A percentile compares a stretch with the other conserved stretches of the same genome.
These are phyloP conservation scores for Craseonycteris thonglongyai DNA, from an alignment of 2,113 vertebrate genomes.

Conservation along the genomic window DNA sequence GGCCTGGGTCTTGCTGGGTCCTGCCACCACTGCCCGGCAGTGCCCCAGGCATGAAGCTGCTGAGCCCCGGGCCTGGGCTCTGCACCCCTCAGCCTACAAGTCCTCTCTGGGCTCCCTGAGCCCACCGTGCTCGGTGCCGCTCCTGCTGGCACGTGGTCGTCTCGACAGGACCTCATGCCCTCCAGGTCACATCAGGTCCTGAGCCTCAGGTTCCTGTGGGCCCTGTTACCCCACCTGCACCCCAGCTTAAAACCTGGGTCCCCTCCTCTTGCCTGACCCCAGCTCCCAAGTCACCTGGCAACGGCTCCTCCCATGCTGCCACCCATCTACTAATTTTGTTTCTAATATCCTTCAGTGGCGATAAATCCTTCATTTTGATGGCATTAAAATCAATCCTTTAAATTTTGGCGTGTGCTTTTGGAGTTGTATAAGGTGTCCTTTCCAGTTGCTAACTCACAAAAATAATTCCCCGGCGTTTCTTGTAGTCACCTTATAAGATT, in stretches of 20 bases:
- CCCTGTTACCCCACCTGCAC: background rate
- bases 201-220: background rate
- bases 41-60: no score
- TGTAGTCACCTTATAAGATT: background rate
- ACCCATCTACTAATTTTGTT: background rate
- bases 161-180: background rate
- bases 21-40: background rate
- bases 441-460: background rate
- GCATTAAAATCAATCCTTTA: background rate
- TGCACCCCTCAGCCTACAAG: background rate
- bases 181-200: background rate
- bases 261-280: background rate
- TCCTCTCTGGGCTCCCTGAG: background rate
- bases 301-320: background rate
- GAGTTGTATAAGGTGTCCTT: background rate
- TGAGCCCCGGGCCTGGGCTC: background rate
- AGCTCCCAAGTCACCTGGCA: background rate
- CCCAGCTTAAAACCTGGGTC: background rate
- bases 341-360: background rate
- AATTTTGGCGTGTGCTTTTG: background rate
- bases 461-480: background rate
- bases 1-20: background rate
- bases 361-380: background rate
- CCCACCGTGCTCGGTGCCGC: background rate
- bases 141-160: no score